Evolutionary conservation across 2,888 invertebrate species (phyloP).

Genomic region (Tillus elongatus): DNA sequence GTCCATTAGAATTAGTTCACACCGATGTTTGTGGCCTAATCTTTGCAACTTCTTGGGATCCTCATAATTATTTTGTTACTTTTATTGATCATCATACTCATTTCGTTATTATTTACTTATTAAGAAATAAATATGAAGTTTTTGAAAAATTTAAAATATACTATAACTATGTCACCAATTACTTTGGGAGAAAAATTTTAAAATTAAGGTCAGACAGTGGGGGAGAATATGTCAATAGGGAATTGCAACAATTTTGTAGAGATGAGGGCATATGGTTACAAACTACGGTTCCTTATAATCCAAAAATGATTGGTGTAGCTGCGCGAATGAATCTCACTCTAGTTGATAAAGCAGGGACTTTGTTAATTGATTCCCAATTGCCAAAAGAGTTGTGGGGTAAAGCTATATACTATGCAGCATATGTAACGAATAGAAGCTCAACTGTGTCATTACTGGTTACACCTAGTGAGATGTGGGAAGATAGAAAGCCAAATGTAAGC

Average conservation of each 20-base stretch:
- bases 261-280: slow-evolving; percentile 20
- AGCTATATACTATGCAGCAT: slow-evolving; percentile 18
- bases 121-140: slow-evolving; percentile 24
- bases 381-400: slow-evolving; percentile 23
- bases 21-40: slow-evolving; percentile 8
- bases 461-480: slow-evolving; percentile 24
- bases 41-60: background rate
- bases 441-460: slow-evolving; percentile 11
- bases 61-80: background rate
- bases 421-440: slow-evolving; percentile 17
- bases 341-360: slow-evolving; percentile 24
- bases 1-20: slow-evolving; percentile 9
- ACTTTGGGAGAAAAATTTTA: slow-evolving; percentile 18
- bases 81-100: slow-evolving; percentile 8
- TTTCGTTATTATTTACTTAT: slow-evolving; percentile 16
- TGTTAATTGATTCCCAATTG: slow-evolving; percentile 21
- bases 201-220: slow-evolving; percentile 24
- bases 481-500: slow-evolving; percentile 17
- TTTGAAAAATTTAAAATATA: slow-evolving; percentile 21
- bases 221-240: slow-evolving; percentile 20
- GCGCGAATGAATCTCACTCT: slow-evolving; percentile 26
- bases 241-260: slow-evolving; percentile 17
- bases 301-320: slow-evolving; percentile 25
- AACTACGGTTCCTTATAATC: slow-evolving; percentile 22
- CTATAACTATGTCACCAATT: slow-evolving; percentile 11